Evolutionary conservation across 2,113 vertebrate genomes (phyloP).

Genomic region (Chroicocephalus ridibundus): DNA sequence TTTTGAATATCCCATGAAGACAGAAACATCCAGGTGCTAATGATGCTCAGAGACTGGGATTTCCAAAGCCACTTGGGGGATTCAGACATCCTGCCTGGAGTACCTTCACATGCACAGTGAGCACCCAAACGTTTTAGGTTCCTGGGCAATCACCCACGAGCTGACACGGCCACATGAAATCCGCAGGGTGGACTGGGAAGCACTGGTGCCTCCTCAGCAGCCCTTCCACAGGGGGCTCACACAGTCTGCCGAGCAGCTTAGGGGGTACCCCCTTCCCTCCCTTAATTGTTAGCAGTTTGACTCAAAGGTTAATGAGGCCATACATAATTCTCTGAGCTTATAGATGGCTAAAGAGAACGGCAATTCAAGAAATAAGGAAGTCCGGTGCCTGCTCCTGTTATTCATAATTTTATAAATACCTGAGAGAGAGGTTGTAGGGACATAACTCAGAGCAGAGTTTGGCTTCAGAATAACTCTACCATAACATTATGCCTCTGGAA

Average conservation of each 20-base stretch:
- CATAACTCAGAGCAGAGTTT: conserved; percentile 9
- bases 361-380: conserved; percentile 4
- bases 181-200: accelerated
- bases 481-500: conserved; percentile 18
- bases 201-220: background rate
- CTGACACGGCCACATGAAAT: accelerated
- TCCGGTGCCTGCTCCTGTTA: background rate
- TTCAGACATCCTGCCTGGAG: background rate
- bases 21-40: background rate
- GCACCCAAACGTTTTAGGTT: background rate
- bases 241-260: background rate
- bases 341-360: background rate
- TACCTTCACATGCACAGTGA: background rate
- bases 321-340: background rate
- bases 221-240: background rate
- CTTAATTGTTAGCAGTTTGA: background rate
- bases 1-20: background rate
- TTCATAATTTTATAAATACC: conserved; percentile 20
- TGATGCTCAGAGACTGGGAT: background rate
- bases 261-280: background rate
- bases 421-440: background rate
- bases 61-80: background rate
- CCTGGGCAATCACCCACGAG: accelerated
- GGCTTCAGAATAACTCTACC: conserved; percentile 3
- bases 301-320: background rate